Conservation (phyloP, 2,888 invertebrate species). For the Eurytoma californica region DNA sequence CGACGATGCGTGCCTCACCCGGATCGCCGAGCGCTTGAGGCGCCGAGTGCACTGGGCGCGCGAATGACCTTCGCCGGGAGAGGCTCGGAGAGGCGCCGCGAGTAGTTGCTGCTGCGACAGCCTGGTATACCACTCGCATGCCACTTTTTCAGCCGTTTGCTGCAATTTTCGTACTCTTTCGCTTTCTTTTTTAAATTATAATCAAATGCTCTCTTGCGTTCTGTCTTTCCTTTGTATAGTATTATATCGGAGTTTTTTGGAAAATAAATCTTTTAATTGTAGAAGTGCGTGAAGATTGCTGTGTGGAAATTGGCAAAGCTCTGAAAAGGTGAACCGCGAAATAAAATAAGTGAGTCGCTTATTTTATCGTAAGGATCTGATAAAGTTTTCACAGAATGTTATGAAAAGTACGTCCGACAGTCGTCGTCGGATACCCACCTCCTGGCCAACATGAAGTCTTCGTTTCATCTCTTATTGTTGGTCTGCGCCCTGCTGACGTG, state of each 20-base stretch:
- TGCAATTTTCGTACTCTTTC: no score
- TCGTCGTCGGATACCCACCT: background rate
- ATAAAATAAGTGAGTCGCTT: no score
- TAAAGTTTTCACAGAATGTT: slow-evolving; percentile 26
- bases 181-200: no score
- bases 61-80: background rate
- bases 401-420: slow-evolving; percentile 6
- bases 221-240: no score
- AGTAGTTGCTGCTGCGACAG: background rate
- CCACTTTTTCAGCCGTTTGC: background rate
- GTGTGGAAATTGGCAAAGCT: background rate
- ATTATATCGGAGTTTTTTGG: no score
- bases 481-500: slow-evolving; percentile 10
- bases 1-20: background rate
- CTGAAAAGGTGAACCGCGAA: background rate
- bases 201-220: no score
- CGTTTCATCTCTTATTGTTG: slow-evolving; percentile 17
- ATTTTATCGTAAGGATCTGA: slow-evolving; percentile 11
- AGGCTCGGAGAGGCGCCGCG: slow-evolving; percentile 5
- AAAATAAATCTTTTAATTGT: no score
- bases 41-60: slow-evolving; percentile 7
- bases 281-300: no score
- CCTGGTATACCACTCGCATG: background rate
- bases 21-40: background rate
- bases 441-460: slow-evolving; percentile 38